Base-by-base conservation (phyloP, 2,797 vertebrate species). In the Scolopax bukidnonensis region DNA sequence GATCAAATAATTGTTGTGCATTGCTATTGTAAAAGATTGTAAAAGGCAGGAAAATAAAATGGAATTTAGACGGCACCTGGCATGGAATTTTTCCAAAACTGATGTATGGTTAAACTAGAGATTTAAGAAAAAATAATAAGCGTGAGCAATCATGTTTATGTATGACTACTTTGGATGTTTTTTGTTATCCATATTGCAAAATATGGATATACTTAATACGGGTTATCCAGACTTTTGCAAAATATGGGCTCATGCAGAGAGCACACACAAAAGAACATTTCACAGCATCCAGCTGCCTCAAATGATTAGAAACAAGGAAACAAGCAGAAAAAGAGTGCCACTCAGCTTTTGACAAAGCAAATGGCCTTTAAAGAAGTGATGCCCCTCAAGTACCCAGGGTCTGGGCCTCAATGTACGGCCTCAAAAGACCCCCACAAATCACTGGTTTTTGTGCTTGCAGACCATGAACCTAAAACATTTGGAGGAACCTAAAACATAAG, bases 311-410 rank as follows among this genome's bases (percentile, higher is more conserved):
- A 87, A 38, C 21, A 56, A 40, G 47, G 27, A 67, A 88, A 43
- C 12, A 16, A 24, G 25, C 38, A 71, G 53, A 61, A 71, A 57
- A 69, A 68, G n/a, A 0, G 27, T 13, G n/a, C 16, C 2, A 4
- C 64, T 23, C 33, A 3, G 18, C 11, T 54, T 59, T 19, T 50
- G 16, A 21, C 43, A 36, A 19, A 61, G 47, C 18, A 21, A 12
- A 25, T 0, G 38, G 4, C 18, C 59, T 21, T 14, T 7, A 6
- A 36, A 36, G 73, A 20, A 45, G 83, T 3, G 1, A 7, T 8
- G 27, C 38, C 18, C 7, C 16, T 56, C 14, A 4, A 27, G 28
- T 64, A 8, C 5, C 10, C 28, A 28, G 21, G 12, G 41, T 11
- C 27, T n/a, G 27, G 10, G 47, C 18, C 51, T 18, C 32, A 7